These are phyloP conservation scores for Dolomedes plantarius DNA, from an alignment of 2,888 invertebrate genomes.

Conservation along the genomic window DNA sequence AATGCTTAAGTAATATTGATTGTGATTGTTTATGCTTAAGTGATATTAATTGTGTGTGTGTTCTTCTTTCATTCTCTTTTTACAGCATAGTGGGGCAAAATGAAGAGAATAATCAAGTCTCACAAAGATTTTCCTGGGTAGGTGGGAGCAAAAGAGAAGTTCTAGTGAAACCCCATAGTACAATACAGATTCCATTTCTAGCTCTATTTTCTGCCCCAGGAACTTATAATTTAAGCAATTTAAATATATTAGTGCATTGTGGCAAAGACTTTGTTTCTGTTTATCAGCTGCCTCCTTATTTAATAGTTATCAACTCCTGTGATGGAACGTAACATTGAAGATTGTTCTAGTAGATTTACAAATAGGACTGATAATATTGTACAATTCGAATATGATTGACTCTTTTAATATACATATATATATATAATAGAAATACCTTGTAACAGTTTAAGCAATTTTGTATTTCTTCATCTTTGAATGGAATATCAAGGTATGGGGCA, in stretches of 20 bases:
- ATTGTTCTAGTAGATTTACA: slow-evolving; percentile 19
- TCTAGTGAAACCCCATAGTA: slow-evolving; percentile 74
- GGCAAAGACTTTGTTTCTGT: slow-evolving; percentile 31
- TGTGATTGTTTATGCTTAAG: no score
- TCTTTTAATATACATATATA: background rate
- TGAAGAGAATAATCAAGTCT: slow-evolving; percentile 35
- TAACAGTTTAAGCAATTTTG: background rate
- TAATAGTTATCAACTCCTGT: slow-evolving; percentile 48
- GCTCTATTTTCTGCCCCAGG: slow-evolving; percentile 76
- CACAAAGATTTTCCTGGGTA: slow-evolving; percentile 75
- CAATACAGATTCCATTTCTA: slow-evolving; percentile 74
- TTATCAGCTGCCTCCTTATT: slow-evolving; percentile 58
- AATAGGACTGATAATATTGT: slow-evolving; percentile 36
- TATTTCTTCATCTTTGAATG: background rate
- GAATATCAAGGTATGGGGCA: background rate
- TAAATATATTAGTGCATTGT: slow-evolving; percentile 56
- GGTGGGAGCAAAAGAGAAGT: slow-evolving; percentile 75
- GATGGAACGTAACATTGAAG: slow-evolving; percentile 43
- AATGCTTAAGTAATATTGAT: no score
- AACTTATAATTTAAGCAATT: slow-evolving; percentile 75
- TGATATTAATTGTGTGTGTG: no score
- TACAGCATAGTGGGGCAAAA: slow-evolving; percentile 22
- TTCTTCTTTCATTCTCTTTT: background rate
- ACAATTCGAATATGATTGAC: slow-evolving; percentile 25
- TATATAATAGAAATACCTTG: background rate